Percentiles rank a stretch among this genome's conserved stretches.
These are phyloP conservation scores for Tachyglossus aculeatus DNA, from an alignment of 2,797 vertebrate genomes.

Conservation along the genomic window DNA sequence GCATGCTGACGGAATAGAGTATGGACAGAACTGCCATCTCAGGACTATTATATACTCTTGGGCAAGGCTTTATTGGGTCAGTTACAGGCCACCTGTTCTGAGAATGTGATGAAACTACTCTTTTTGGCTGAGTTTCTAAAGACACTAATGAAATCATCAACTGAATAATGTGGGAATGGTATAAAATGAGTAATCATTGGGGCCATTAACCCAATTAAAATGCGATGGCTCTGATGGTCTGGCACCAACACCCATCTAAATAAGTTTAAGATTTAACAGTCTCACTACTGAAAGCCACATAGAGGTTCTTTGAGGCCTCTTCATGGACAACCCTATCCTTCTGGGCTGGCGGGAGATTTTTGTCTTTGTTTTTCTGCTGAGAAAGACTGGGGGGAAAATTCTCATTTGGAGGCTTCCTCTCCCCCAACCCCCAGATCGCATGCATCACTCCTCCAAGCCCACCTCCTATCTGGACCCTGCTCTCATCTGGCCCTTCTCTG, in stretches of 20 bases:
- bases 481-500: no score
- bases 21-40: constrained; percentile 7
- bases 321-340: neutral
- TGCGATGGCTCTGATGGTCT: neutral
- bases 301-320: neutral
- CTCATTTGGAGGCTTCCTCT: neutral
- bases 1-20: constrained; percentile 22
- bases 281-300: neutral
- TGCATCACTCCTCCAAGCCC: no score
- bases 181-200: constrained; percentile 43
- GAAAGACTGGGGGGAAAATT: neutral
- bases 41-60: neutral
- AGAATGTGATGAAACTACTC: constrained; percentile 59
- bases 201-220: constrained; percentile 23
- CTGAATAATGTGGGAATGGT: constrained; percentile 49
- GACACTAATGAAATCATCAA: constrained; percentile 48
- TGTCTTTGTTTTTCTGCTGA: neutral
- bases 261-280: neutral
- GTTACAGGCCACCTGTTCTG: constrained; percentile 37
- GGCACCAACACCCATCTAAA: neutral
- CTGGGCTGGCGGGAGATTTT: neutral
- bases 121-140: constrained; percentile 45
- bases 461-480: no score
- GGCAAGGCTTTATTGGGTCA: constrained; percentile 58
- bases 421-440: no score